phyloP scores from a whole-genome alignment of 2,113 vertebrate genomes.

The Gasterosteus aculeatus region DNA sequence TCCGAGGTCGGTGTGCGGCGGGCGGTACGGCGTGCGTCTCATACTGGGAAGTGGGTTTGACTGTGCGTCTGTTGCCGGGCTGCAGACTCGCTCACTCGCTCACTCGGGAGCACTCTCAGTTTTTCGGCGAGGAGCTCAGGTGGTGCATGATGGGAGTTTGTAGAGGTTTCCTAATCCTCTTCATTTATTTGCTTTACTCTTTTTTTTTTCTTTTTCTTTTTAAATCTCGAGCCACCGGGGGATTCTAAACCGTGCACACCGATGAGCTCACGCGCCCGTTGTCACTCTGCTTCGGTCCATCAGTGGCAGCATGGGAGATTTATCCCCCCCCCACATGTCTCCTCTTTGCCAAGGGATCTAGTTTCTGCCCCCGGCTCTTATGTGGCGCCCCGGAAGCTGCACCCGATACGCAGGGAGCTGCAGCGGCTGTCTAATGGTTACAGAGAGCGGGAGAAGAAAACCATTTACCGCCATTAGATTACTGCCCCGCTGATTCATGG shows the following conservation, averaged over 20 bases:
- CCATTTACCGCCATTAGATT: slow-evolving; percentile 83
- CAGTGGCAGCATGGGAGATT: slow-evolving; percentile 59
- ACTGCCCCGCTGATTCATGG: slow-evolving; percentile 80
- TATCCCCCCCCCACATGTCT: slow-evolving; percentile 54
- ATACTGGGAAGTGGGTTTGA: slow-evolving; percentile 20
- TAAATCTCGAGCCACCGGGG: slow-evolving; percentile 15
- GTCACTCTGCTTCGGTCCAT: slow-evolving; percentile 54
- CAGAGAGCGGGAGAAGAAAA: slow-evolving; percentile 73
- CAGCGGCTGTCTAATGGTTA: slow-evolving; percentile 82
- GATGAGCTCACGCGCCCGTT: slow-evolving; percentile 58
- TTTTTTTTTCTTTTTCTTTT: too few relatives aligned
- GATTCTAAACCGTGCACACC: slow-evolving; percentile 3
- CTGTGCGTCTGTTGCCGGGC: slow-evolving; percentile 54
- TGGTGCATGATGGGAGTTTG: background rate
- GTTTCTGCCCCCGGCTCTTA: slow-evolving; percentile 77
- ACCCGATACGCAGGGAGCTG: slow-evolving; percentile 63
- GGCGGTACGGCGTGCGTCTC: slow-evolving; percentile 10
- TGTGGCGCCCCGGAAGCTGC: slow-evolving; percentile 80
- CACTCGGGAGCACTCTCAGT: background rate
- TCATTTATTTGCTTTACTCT: slow-evolving; percentile 40
- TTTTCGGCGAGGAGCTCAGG: background rate
- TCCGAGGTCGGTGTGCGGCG: background rate
- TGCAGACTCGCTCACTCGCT: background rate
- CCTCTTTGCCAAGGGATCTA: slow-evolving; percentile 68
- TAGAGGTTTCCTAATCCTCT: background rate